A percentile compares a stretch with the other conserved stretches of the same genome.
phyloP scores from a whole-genome alignment of 2,888 invertebrate species.

The Synergus laeviventris region DNA sequence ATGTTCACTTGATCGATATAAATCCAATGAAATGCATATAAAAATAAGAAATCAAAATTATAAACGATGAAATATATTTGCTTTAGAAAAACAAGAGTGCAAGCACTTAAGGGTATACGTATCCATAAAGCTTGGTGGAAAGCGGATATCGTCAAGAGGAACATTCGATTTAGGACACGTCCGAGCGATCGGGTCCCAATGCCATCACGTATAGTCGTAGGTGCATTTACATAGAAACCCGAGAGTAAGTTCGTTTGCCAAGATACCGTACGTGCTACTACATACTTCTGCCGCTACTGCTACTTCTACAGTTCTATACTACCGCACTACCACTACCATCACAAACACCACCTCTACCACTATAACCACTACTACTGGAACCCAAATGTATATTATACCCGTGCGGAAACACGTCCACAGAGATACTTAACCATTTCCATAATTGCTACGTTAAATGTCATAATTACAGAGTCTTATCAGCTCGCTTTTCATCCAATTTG shows the following conservation, averaged over 20 bases:
- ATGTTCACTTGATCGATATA: too few species aligned
- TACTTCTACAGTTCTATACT: too few species aligned
- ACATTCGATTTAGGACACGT: constrained; percentile 55
- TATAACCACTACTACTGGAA: background rate
- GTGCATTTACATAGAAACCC: constrained; percentile 65
- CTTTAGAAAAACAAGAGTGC: background rate
- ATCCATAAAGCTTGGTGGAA: background rate
- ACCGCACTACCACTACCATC: background rate
- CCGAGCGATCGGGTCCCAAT: constrained; percentile 49
- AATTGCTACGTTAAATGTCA: constrained; percentile 33
- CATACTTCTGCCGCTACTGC: background rate
- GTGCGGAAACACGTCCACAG: constrained; percentile 28
- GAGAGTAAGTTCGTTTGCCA: constrained; percentile 16
- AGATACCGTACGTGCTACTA: background rate
- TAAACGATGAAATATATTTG: background rate
- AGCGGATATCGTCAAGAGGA: background rate
- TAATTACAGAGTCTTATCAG: constrained; percentile 29
- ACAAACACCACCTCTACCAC: too few species aligned
- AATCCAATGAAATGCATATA: too few species aligned
- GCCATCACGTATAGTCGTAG: constrained; percentile 42
- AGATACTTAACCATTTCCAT: constrained; percentile 37
- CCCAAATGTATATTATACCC: background rate
- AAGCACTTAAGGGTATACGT: background rate
- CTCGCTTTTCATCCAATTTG: constrained; percentile 15
- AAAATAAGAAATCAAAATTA: too few species aligned